Conservation (phyloP, 2,797 vertebrate genomes). For the Sebastiscus tertius region DNA sequence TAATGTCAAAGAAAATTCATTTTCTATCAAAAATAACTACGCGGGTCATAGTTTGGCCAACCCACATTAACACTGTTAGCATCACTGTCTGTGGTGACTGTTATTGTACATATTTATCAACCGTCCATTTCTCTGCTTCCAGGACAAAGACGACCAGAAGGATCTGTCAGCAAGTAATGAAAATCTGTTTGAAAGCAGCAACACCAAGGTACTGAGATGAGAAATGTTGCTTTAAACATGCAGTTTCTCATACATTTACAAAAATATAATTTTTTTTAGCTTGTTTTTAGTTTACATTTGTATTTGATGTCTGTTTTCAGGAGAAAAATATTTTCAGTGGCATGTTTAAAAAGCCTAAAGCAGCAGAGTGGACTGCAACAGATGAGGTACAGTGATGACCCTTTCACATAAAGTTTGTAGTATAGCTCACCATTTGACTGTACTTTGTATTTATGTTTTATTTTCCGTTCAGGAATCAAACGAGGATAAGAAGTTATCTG, state of each 20-base stretch:
- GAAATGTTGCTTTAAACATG: background rate
- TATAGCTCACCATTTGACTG: background rate
- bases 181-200: conserved; percentile 44
- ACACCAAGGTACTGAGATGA: conserved; percentile 34
- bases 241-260: background rate
- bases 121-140: background rate
- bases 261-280: background rate
- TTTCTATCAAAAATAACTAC: no score
- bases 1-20: no score
- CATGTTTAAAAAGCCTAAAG: conserved; percentile 70
- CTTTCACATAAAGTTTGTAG: background rate
- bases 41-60: no score
- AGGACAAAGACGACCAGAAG: conserved; percentile 46
- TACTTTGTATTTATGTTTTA: background rate
- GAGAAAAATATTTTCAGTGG: conserved; percentile 64
- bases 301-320: conserved; percentile 34
- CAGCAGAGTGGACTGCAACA: conserved; percentile 33
- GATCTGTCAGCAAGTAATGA: conserved; percentile 50
- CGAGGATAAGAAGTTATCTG: conserved; percentile 7
- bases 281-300: background rate
- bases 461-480: conserved; percentile 46
- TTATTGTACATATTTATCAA: background rate
- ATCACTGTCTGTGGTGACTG: no score
- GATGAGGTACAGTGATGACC: conserved; percentile 47
- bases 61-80: background rate